phyloP scores from a whole-genome alignment of 2,888 invertebrate genomes.

The Tetropium fuscum region DNA sequence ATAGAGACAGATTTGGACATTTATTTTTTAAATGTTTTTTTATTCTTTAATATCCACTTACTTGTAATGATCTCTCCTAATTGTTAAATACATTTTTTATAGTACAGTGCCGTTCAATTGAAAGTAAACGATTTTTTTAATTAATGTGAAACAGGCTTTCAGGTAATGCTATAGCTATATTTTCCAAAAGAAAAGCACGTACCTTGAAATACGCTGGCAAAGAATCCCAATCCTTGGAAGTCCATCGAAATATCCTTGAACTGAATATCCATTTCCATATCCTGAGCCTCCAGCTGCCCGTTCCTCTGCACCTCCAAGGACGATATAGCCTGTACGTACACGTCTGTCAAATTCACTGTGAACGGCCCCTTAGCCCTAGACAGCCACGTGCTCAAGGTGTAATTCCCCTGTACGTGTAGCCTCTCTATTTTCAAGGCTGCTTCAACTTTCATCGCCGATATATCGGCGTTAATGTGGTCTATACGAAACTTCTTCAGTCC shows the following conservation, averaged over 20 bases:
- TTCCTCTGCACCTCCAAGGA: conserved; percentile 78
- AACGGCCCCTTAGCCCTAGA: conserved; percentile 80
- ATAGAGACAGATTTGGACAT: too few species aligned
- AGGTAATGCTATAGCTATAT: too few species aligned
- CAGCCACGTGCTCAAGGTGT: conserved; percentile 79
- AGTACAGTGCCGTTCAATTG: too few species aligned
- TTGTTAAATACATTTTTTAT: too few species aligned
- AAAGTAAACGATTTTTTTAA: too few species aligned
- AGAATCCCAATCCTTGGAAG: conserved; percentile 84
- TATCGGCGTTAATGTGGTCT: conserved; percentile 76
- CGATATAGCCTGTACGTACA: conserved; percentile 70
- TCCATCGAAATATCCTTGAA: conserved; percentile 83
- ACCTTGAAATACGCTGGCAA: conserved; percentile 73
- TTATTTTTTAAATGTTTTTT: too few species aligned
- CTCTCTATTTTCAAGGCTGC: conserved; percentile 78
- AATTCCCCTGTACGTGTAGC: conserved; percentile 79
- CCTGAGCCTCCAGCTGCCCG: conserved; percentile 82
- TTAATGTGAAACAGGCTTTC: too few species aligned
- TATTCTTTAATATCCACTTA: too few species aligned
- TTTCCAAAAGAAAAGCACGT: not conserved
- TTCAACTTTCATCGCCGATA: conserved; percentile 82
- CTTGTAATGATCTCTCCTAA: too few species aligned
- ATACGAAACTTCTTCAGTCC: conserved; percentile 86
- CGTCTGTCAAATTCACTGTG: conserved; percentile 79
- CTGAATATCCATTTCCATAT: conserved; percentile 82